Evolutionary conservation across 2,113 vertebrate genomes (phyloP).

Genomic region (Cnemophilus loriae): DNA sequence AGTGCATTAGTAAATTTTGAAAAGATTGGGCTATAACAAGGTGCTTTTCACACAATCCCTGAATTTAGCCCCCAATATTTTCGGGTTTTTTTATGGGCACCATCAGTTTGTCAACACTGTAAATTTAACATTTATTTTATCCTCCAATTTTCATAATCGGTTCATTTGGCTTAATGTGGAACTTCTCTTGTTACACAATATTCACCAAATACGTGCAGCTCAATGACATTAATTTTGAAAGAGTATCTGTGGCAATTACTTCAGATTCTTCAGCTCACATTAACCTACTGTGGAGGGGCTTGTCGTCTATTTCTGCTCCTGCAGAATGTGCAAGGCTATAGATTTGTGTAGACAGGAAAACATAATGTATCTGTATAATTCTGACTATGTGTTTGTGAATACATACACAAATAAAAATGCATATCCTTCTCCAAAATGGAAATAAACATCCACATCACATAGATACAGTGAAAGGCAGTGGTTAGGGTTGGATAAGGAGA

Average conservation of each 20-base stretch:
- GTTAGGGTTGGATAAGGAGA: background rate
- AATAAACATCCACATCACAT: background rate
- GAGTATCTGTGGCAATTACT: background rate
- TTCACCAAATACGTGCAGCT: background rate
- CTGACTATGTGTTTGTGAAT: background rate
- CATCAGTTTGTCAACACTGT: background rate
- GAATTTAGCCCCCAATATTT: background rate
- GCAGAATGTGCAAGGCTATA: background rate
- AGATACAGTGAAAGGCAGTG: background rate
- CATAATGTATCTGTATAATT: background rate
- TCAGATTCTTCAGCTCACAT: background rate
- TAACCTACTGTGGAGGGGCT: background rate
- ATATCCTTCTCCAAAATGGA: background rate
- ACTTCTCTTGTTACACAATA: background rate
- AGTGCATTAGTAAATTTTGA: slow-evolving; percentile 47
- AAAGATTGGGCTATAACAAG: slow-evolving; percentile 10
- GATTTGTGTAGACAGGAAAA: background rate
- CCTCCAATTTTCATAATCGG: background rate
- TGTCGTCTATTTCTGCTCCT: background rate
- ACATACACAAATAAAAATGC: background rate
- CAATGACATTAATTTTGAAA: background rate
- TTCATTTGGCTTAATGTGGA: background rate
- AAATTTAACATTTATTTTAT: background rate
- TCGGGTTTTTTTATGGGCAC: rapidly evolving
- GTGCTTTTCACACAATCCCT: background rate